A percentile compares a stretch with the other conserved stretches of the same genome.
These are phyloP conservation scores for Drosophila gunungcola DNA, from an alignment of 1,140 invertebrate species.

Conservation along the genomic window DNA sequence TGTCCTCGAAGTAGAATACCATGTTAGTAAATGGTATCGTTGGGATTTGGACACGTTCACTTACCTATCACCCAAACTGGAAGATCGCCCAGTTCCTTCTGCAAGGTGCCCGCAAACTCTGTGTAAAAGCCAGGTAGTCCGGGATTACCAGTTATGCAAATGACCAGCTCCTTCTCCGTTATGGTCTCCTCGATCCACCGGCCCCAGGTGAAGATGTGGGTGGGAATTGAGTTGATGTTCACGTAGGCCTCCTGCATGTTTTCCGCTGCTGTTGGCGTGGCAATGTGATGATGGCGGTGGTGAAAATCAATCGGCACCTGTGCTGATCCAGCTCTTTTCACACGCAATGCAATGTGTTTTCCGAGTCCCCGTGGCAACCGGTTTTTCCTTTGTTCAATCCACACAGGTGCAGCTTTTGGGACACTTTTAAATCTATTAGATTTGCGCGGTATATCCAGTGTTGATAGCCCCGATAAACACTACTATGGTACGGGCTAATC, in stretches of 20 bases:
- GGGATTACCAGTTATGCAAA: conserved; percentile 90
- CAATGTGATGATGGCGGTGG: conserved; percentile 13
- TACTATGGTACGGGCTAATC: not conserved
- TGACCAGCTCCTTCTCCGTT: conserved; percentile 86
- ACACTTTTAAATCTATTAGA: conserved; percentile 21
- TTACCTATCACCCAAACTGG: conserved; percentile 89
- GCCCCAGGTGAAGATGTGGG: conserved; percentile 89
- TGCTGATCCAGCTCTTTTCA: conserved; percentile 20
- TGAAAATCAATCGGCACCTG: conserved; percentile 54
- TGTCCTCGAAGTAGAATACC: conserved; percentile 86
- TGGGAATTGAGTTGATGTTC: conserved; percentile 87
- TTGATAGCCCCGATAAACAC: conserved; percentile 30
- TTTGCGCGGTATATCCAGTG: conserved; percentile 31
- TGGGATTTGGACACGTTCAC: not conserved
- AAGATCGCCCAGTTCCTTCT: conserved; percentile 86
- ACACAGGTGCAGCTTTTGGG: not conserved
- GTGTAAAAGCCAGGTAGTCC: conserved; percentile 90
- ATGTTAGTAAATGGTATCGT: no score
- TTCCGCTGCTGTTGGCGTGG: conserved; percentile 60
- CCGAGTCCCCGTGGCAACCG: conserved; percentile 49
- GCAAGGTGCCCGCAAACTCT: conserved; percentile 88
- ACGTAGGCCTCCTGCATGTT: conserved; percentile 86
- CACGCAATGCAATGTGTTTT: conserved; percentile 20
- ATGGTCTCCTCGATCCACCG: conserved; percentile 88
- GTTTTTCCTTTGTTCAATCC: conserved; percentile 43